Percentiles rank a stretch among this genome's conserved stretches.
Conservation (phyloP, 1,140 invertebrate species). For the Paracyclopina nana region DNA sequence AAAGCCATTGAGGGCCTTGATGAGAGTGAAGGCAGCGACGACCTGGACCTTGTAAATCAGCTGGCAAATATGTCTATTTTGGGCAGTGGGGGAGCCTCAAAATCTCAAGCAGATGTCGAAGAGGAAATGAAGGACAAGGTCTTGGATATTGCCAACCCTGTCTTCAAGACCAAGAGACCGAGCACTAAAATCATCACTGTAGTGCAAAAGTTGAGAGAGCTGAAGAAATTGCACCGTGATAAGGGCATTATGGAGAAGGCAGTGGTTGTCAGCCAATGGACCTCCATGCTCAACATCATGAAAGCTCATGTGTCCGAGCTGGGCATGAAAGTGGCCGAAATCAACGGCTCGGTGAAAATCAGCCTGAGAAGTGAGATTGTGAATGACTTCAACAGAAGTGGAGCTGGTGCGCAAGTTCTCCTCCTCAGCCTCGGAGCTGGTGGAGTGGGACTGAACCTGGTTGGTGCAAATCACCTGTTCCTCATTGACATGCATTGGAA, state of each 20-base stretch:
- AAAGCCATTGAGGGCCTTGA: constrained; percentile 24
- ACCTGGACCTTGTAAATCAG: constrained; percentile 38
- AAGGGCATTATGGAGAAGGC: constrained; percentile 35
- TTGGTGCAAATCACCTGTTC: constrained; percentile 72
- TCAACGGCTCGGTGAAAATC: constrained; percentile 44
- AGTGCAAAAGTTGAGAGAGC: constrained; percentile 5
- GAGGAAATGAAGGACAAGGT: constrained; percentile 28
- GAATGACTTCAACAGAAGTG: constrained; percentile 44
- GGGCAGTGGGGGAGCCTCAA: constrained; percentile 23
- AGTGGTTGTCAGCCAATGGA: constrained; percentile 77
- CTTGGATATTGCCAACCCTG: constrained; percentile 10
- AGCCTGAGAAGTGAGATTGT: constrained; percentile 38
- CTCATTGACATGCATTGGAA: constrained; percentile 86
- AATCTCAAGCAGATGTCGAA: constrained; percentile 37
- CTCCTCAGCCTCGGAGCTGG: constrained; percentile 68
- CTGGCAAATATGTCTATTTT: constrained; percentile 36
- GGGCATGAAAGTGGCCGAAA: constrained; percentile 34
- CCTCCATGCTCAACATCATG: constrained; percentile 46
- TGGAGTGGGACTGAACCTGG: constrained; percentile 71
- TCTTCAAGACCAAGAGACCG: constrained; percentile 4
- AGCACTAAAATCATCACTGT: constrained; percentile 14
- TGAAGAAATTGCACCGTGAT: constrained; percentile 2
- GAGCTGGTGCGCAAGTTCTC: constrained; percentile 34
- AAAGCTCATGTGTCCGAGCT: constrained; percentile 34
- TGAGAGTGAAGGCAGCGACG: constrained; percentile 24